Evolutionary conservation across 1,140 invertebrate species (phyloP).

Genomic region (Rhopalosiphum maidis): DNA sequence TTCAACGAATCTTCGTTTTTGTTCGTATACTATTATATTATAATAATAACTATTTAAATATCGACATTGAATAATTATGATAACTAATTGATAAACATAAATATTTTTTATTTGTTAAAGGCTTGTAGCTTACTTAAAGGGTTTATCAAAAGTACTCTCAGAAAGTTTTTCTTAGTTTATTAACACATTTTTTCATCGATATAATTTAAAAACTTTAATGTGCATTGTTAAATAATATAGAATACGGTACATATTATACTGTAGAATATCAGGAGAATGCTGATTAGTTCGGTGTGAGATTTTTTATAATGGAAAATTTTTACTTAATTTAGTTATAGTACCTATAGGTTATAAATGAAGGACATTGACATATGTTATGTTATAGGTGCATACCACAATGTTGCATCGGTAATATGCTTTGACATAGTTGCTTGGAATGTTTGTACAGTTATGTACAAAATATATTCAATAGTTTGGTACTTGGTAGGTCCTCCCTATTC

Average conservation of each 20-base stretch:
- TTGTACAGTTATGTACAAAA: background rate
- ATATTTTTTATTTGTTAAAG: background rate
- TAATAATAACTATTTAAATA: background rate
- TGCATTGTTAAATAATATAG: no score
- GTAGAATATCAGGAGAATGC: background rate
- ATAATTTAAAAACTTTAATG: background rate
- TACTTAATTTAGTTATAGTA: background rate
- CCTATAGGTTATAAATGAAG: background rate
- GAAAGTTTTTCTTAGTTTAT: background rate
- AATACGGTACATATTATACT: background rate
- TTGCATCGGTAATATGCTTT: background rate
- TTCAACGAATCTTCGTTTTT: background rate
- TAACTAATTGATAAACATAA: background rate
- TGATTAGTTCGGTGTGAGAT: background rate
- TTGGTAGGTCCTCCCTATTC: background rate
- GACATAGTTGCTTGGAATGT: background rate
- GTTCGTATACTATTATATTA: background rate
- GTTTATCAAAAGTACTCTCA: background rate
- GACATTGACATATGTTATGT: background rate
- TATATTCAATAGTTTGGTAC: background rate
- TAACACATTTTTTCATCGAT: background rate
- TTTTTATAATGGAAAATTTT: background rate
- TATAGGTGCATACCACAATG: background rate
- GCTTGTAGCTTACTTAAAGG: background rate
- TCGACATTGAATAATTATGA: background rate